These are phyloP conservation scores for Brachirus orientalis DNA, from an alignment of 2,113 vertebrate species.

Conservation along the genomic window DNA sequence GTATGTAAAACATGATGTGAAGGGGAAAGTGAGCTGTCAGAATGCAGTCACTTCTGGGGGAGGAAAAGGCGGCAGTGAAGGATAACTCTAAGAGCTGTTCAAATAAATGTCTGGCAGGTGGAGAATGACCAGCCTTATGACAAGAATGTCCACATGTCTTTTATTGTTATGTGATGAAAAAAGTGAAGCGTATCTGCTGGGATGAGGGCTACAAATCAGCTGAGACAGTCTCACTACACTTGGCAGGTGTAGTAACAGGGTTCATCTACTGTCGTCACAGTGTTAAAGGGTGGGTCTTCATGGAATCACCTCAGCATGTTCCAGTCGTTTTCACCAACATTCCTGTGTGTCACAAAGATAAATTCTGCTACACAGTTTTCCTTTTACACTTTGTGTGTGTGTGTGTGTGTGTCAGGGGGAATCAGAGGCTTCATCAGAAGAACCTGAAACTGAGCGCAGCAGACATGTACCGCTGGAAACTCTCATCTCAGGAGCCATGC, in stretches of 20 bases:
- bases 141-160: conserved; percentile 57
- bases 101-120: conserved; percentile 48
- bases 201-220: not conserved
- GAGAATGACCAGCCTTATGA: conserved; percentile 34
- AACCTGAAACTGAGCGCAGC: conserved; percentile 92
- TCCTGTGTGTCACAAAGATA: not conserved
- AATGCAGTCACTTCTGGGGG: conserved; percentile 46
- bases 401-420: conserved; percentile 80
- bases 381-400: conserved; percentile 14
- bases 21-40: conserved; percentile 31
- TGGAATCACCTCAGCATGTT: not conserved
- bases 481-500: conserved; percentile 97
- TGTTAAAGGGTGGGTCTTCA: not conserved
- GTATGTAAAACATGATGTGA: conserved; percentile 19
- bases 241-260: not conserved
- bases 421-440: conserved; percentile 90
- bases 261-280: not conserved
- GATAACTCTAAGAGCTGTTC: conserved; percentile 43
- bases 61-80: conserved; percentile 25
- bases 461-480: conserved; percentile 99
- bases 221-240: not conserved
- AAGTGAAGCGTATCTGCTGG: conserved; percentile 16
- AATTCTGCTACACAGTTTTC: conserved; percentile 6
- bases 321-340: not conserved
- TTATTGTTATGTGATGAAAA: conserved; percentile 51